A percentile compares a stretch with the other conserved stretches of the same genome.
These are phyloP conservation scores for Lepus americanus DNA, from an alignment of 2,113 vertebrate species.

Conservation along the genomic window DNA sequence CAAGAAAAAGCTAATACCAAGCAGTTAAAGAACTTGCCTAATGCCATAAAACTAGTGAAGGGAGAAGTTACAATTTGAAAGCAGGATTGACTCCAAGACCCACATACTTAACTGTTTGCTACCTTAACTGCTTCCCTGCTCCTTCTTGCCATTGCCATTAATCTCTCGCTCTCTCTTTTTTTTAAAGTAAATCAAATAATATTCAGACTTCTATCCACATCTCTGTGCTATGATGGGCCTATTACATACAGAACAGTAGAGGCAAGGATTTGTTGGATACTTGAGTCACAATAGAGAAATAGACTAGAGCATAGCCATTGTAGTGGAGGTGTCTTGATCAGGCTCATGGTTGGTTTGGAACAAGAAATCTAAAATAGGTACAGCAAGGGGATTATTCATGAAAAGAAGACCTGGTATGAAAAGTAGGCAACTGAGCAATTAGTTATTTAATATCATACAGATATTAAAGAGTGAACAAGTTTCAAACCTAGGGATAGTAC, in stretches of 20 bases:
- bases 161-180: background rate
- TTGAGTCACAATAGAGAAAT: background rate
- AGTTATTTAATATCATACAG: background rate
- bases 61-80: slow-evolving; percentile 30
- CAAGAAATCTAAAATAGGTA: background rate
- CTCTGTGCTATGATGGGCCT: background rate
- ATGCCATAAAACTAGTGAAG: slow-evolving; percentile 36
- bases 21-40: background rate
- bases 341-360: background rate
- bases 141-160: background rate
- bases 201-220: slow-evolving; percentile 8
- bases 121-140: background rate
- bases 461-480: slow-evolving; percentile 19
- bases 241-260: background rate
- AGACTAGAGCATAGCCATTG: background rate
- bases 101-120: background rate
- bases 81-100: background rate
- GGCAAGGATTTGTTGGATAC: background rate
- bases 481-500: background rate
- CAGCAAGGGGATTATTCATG: background rate
- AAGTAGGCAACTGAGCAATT: background rate
- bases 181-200: background rate
- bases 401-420: background rate
- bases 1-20: background rate
- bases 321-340: background rate